These are phyloP conservation scores for Ophiothrix spiculata DNA, from an alignment of 35 echinoderm and acorn worm genomes.

Conservation along the genomic window DNA sequence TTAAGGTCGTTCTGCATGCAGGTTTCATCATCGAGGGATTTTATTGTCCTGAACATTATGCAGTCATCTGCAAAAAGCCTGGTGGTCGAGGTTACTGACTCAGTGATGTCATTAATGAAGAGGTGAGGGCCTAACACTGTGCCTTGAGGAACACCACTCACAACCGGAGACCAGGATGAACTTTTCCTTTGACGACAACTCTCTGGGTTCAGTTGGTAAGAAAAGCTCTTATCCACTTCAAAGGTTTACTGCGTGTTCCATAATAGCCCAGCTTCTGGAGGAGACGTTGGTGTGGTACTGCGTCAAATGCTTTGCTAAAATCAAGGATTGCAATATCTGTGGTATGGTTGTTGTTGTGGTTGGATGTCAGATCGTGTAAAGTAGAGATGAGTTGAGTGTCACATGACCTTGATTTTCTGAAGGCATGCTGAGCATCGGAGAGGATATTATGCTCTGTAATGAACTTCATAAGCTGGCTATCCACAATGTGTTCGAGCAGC, in stretches of 20 bases:
- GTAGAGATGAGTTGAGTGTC: constrained; percentile 43
- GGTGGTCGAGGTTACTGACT: constrained; percentile 2
- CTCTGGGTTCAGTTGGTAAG: constrained; percentile 17
- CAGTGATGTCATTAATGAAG: constrained; percentile 28
- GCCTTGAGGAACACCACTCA: constrained; percentile 30
- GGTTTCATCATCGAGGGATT: not conserved
- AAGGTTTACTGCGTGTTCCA: not conserved
- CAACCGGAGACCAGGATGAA: constrained; percentile 13
- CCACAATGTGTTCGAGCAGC: constrained; percentile 42
- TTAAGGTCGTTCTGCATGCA: constrained; percentile 38
- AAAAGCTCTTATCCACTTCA: constrained; percentile 36
- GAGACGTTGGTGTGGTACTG: constrained; percentile 41
- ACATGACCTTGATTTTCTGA: constrained; percentile 16
- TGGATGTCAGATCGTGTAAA: constrained; percentile 23
- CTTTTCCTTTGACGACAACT: constrained; percentile 11
- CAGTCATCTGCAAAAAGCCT: constrained; percentile 19
- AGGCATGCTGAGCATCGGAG: not conserved
- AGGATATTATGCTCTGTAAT: not conserved
- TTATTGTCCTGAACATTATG: constrained; percentile 16
- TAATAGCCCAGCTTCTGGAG: constrained; percentile 38
- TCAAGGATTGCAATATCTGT: constrained; percentile 41
- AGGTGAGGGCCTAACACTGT: constrained; percentile 38
- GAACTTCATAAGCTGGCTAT: constrained; percentile 25
- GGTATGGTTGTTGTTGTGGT: not conserved
- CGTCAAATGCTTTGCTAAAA: constrained; percentile 57